Base-by-base conservation (phyloP, 2,113 vertebrate genomes). In the Carassius carassius region DNA sequence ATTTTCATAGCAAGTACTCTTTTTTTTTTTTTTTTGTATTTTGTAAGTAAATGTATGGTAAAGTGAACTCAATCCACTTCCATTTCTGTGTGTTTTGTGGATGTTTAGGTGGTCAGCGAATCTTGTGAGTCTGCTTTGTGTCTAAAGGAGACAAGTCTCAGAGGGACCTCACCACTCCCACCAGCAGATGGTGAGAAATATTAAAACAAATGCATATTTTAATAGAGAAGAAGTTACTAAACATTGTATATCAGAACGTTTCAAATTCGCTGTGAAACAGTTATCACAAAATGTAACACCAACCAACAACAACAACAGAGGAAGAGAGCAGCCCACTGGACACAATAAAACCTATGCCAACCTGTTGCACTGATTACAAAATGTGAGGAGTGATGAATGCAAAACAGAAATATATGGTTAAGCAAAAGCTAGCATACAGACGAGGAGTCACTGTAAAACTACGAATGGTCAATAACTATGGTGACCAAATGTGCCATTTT, bases 71-170 rank as follows among this genome's bases (percentile, higher is more conserved):
- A 51, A 49, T 13, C 44, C n/a, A 21, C 5, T 41, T 67, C 23
- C 19, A 1, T 49, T 29, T 29, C 21, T 82, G 32, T 29, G 9
- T 23, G n/a, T 76, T 41, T 65, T 90, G 58, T 91, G 69, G 84
- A 89, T 37, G 83, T 84, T 70, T 91, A 96, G 91, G 85, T 94
- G 5, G 81, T 89, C 19, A 87, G 77, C 78, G 87, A 95, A 29
- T 95, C 94, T 89, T 49, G 63, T 5, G 84, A 88, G 17, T 69
- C 82, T 32, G 92, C 88, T 63, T 86, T 91, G 54, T 87, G 1
- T 92, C 92, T 0, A 94, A 92, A 73, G 94, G 92, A 37, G 94
- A 94, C 21, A 90, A 83, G 51, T 32, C 91, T 6, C 94, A 80
- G 14, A 84, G 85, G 35, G 93, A 91, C 69, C 83, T 93, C 7